Evolutionary conservation across 2,797 vertebrate genomes (phyloP).

Genomic region (Cynodonichthys magdalenae): DNA sequence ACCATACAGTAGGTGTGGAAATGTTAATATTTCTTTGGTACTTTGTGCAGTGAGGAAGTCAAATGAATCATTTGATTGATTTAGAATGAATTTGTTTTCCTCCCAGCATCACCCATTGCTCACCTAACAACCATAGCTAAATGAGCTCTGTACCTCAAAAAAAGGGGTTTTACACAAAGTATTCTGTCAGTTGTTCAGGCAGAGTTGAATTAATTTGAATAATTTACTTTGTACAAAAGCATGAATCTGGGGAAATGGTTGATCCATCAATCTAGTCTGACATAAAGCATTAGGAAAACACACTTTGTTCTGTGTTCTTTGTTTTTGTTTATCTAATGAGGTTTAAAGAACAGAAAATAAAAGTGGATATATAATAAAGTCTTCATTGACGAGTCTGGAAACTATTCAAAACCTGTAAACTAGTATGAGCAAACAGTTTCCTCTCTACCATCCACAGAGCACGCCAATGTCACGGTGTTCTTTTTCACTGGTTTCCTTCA

Average conservation of each 20-base stretch:
- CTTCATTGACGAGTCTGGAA: constrained; percentile 52
- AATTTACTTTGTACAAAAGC: constrained; percentile 67
- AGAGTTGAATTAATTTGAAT: constrained; percentile 78
- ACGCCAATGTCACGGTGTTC: constrained; percentile 56
- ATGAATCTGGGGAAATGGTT: constrained; percentile 64
- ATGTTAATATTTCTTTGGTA: constrained; percentile 26
- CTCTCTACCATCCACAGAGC: constrained; percentile 67
- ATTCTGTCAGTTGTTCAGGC: constrained; percentile 59
- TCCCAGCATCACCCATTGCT: constrained; percentile 58
- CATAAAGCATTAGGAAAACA: constrained; percentile 50
- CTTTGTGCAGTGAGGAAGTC: constrained; percentile 14
- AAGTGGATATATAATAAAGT: constrained; percentile 58
- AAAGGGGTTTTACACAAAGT: constrained; percentile 60
- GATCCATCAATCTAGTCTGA: constrained; percentile 69
- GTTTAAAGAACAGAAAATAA: constrained; percentile 50
- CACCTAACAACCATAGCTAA: constrained; percentile 65
- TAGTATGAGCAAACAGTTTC: constrained; percentile 67
- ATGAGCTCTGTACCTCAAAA: constrained; percentile 63
- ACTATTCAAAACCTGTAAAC: constrained; percentile 55
- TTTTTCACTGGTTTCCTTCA: constrained; percentile 70
- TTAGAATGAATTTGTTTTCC: constrained; percentile 51
- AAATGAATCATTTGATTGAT: constrained; percentile 57
- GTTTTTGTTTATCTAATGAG: constrained; percentile 56
- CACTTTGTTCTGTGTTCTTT: constrained; percentile 44
- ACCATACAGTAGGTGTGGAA: constrained; percentile 5